Evolutionary conservation across 2,113 vertebrate genomes (phyloP).

Genomic region (Promerops cafer): DNA sequence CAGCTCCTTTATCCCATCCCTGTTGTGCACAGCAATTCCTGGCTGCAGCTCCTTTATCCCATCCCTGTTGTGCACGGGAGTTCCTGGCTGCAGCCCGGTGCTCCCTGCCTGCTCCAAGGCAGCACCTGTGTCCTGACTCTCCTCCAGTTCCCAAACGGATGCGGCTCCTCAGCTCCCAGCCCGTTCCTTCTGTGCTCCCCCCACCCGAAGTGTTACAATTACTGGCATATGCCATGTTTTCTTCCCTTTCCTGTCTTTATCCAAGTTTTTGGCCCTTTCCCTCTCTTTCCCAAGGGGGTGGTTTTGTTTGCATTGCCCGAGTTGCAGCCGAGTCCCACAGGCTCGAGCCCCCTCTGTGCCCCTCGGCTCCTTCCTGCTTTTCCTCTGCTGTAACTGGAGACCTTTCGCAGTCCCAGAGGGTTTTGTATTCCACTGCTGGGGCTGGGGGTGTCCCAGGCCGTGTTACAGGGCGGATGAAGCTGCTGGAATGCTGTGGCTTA

Average conservation of each 20-base stretch:
- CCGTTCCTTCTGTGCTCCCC: neutral
- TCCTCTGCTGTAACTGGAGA: neutral
- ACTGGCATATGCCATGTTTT: neutral
- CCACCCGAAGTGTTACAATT: neutral
- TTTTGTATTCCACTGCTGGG: neutral
- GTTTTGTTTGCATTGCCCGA: neutral
- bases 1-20: neutral
- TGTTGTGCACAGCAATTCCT: rapidly evolving
- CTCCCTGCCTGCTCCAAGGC: neutral
- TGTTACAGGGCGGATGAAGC: neutral
- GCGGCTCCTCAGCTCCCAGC: neutral
- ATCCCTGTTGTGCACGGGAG: too few species aligned
- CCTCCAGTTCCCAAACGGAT: rapidly evolving
- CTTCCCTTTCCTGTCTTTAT: neutral
- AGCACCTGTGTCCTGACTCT: neutral
- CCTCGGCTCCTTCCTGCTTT: neutral
- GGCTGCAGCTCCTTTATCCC: neutral
- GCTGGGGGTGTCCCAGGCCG: neutral
- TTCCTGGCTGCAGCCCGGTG: neutral
- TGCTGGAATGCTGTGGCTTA: neutral
- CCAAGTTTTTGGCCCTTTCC: neutral
- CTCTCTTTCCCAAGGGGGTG: neutral
- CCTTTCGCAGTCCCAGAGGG: rapidly evolving
- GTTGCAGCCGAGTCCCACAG: rapidly evolving
- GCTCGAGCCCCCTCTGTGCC: neutral